Conservation (phyloP, 35 echinoderm and acorn worm genomes). For the Heliocidaris tuberculata region DNA sequence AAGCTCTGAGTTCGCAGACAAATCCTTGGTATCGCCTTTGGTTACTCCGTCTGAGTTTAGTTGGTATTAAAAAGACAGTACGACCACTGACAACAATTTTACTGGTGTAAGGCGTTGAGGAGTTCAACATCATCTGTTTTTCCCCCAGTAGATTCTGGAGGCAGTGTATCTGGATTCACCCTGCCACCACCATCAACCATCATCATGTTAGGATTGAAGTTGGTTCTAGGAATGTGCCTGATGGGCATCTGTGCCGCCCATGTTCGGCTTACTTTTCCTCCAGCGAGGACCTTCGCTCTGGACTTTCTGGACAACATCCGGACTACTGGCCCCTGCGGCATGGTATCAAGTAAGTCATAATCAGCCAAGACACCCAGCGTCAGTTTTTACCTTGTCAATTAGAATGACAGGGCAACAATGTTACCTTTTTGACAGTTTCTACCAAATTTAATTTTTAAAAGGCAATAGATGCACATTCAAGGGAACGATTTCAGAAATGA, state of each 20-base stretch:
- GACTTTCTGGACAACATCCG: slow-evolving; percentile 87
- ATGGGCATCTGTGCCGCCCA: slow-evolving; percentile 60
- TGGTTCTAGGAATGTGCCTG: neutral
- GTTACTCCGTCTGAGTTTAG: neutral
- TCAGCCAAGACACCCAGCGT: too few species aligned
- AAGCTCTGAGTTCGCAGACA: neutral
- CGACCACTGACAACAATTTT: neutral
- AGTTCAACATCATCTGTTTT: neutral
- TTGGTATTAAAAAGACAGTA: neutral
- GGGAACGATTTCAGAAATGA: too few species aligned
- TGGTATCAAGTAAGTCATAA: slow-evolving; percentile 74
- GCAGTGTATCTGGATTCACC: neutral
- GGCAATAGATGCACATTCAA: too few species aligned
- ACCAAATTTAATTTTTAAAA: too few species aligned
- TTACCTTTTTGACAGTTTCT: too few species aligned
- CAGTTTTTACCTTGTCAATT: too few species aligned
- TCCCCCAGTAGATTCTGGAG: neutral
- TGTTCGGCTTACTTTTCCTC: slow-evolving; percentile 80
- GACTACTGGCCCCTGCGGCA: slow-evolving; percentile 77
- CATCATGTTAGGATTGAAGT: slow-evolving; percentile 19
- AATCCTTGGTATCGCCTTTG: neutral
- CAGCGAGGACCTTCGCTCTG: slow-evolving; percentile 69
- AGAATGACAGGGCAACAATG: too few species aligned
- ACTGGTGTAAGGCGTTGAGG: neutral
- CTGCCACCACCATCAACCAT: neutral